phyloP scores from a whole-genome alignment of 2,888 invertebrate genomes.

The Xestia rhomboidea region DNA sequence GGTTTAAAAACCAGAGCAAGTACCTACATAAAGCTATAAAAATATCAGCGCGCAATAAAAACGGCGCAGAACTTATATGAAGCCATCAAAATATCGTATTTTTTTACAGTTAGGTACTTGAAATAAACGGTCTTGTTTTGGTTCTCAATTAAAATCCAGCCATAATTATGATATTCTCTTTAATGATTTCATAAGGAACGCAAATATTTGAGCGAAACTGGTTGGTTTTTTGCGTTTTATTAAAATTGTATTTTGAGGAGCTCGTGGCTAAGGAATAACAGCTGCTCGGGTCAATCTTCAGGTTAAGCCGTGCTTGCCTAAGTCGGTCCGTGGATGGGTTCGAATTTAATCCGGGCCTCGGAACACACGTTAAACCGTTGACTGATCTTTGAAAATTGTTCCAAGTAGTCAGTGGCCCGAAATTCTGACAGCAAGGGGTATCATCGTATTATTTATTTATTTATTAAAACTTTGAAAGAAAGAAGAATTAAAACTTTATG shows the following conservation, averaged over 20 bases:
- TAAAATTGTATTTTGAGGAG: neutral
- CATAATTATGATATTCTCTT: slow-evolving; percentile 53
- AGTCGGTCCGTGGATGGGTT: neutral
- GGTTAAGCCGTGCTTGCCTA: neutral
- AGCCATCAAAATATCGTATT: slow-evolving; percentile 64
- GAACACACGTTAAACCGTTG: neutral
- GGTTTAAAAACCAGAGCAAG: slow-evolving; percentile 31
- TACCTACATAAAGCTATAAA: slow-evolving; percentile 42
- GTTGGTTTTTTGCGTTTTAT: slow-evolving; percentile 7
- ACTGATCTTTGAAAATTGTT: neutral
- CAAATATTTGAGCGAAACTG: slow-evolving; percentile 12
- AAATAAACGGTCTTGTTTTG: slow-evolving; percentile 50
- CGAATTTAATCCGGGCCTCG: neutral
- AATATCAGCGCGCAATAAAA: slow-evolving; percentile 60
- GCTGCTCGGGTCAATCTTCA: neutral
- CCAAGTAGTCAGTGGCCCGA: neutral
- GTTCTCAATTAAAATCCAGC: slow-evolving; percentile 61
- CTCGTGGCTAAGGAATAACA: neutral
- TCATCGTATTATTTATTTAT: too few species aligned
- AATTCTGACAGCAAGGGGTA: too few species aligned
- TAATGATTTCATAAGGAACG: slow-evolving; percentile 39
- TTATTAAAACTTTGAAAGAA: too few species aligned
- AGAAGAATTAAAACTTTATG: too few species aligned
- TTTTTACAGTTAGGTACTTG: slow-evolving; percentile 61
- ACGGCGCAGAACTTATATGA: slow-evolving; percentile 56